Base-by-base conservation (phyloP, 2,113 vertebrate genomes). In the Genyomyrus donnyi region DNA sequence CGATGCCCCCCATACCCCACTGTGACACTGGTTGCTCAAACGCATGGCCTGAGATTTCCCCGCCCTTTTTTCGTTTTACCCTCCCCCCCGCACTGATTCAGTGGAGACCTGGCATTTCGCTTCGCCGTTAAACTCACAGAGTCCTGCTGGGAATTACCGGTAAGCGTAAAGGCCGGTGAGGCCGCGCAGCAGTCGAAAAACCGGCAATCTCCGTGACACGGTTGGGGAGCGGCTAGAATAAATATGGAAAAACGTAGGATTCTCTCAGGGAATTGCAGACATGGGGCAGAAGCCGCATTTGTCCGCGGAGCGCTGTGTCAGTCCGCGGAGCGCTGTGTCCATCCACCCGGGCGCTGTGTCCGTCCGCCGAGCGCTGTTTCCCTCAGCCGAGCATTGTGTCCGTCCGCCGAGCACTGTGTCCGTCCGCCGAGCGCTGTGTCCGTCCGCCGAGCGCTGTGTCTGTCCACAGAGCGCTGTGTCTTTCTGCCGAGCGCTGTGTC, bases 321-420 rank as follows among this genome's bases (percentile, higher is more conserved):
- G 3, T 17, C 6, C 0, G 7, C 6, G 0, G 7, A 62, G 35
- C 2, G 35, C 35, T 35, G 35, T n/a, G n/a, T n/a, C n/a, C n/a
- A n/a, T n/a, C n/a, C 31, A 31, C 1, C 31, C 31, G 31, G 1
- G 56, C 0, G 56, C 56, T 1, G 21, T 10, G 24, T 62, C 56
- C 1, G 56, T n/a, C 56, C 21, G 4, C 3, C 0, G 52, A 15
- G 19, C 1, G 21, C 53, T 24, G 19, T 56, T 5, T 56, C 53
- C 7, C 19, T 24, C 5, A 0, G 27, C 1, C 5, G n/a, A 17
- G 27, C 0, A 31, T 3, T 2, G 24, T 35, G 49, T 87, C 5
- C 19, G 24, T 21, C 27, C 0, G 0, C 15, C 0, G 48, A 17
- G 85, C 0, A 15, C 10, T 39, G 50, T 56, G 24, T n/a, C 56